Evolutionary conservation across 2,888 invertebrate species (phyloP).

Genomic region (Fragum whitleyi): DNA sequence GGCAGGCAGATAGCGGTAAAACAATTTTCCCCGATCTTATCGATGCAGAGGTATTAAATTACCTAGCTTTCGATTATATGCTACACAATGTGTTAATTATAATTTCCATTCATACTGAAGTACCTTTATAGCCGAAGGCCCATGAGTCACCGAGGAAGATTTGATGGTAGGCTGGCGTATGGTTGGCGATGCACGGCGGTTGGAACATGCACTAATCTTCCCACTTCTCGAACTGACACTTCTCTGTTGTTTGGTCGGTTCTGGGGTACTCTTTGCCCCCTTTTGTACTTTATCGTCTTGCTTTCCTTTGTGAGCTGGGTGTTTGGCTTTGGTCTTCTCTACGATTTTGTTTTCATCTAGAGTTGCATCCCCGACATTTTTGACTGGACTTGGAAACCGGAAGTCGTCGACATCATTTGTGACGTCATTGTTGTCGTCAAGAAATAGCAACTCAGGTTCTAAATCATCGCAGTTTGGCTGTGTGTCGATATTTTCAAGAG

Average conservation of each 20-base stretch:
- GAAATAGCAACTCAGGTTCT: conserved; percentile 30
- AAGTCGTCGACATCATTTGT: conserved; percentile 36
- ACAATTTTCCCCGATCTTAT: no score
- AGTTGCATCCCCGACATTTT: conserved; percentile 23
- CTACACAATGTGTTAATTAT: no score
- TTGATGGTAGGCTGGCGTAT: neutral
- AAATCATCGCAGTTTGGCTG: neutral
- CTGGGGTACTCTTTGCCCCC: neutral
- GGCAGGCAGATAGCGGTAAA: no score
- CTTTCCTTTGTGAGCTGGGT: neutral
- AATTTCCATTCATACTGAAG: no score
- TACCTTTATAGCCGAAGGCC: conserved; percentile 9
- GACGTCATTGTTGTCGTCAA: conserved; percentile 35
- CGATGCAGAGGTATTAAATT: no score
- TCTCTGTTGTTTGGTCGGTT: neutral
- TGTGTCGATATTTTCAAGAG: neutral
- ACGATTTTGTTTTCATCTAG: neutral
- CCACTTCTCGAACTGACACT: conserved; percentile 9
- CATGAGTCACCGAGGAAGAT: conserved; percentile 17
- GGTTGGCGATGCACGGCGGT: neutral
- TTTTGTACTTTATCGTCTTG: neutral
- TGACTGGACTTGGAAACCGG: conserved; percentile 45
- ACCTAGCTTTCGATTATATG: no score
- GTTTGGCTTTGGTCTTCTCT: neutral
- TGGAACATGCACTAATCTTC: conserved; percentile 11